Base-by-base conservation (phyloP, 2,113 vertebrate genomes). In the Shinisaurus crocodilurus region DNA sequence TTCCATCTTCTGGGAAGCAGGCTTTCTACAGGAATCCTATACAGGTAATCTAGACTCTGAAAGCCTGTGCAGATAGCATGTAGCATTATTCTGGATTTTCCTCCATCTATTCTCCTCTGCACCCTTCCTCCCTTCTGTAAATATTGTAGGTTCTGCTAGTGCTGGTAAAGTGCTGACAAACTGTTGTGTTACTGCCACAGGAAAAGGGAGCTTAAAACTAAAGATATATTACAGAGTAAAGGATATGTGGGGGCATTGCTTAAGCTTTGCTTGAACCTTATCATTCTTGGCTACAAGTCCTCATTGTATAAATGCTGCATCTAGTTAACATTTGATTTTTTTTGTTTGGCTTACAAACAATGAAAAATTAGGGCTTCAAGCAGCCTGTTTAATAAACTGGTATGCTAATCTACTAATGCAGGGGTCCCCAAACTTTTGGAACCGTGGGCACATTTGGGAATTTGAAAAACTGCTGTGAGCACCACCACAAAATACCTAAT, bases 1-100 rank as follows among this genome's bases (percentile, higher is more conserved):
- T 99, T 92, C 99, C 99, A 18, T 99, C 99, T 77, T 99, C 98
- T 94, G 99, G 99, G 93, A 98, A 97, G 88, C 98, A 98, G 85
- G 98, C 98, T n/a, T 98, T 99, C 94, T 99, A 99, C 45, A 98
- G 99, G 93, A 99, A 99, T 96, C 98, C 99, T 12, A 99, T 99
- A 92, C 88, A 93, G 96, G 99, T 99, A 97, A 96, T 96, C 0
- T 18, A 70, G 77, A 90, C 4, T 54, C 57, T 48, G 74, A 76
- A 79, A 32, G 3, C n/a, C 40, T 23, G 50, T 34, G n/a, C 15
- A 72, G 7, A 60, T 60, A 69, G 2, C 10, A 8, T 60, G 15
- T 87, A 27, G 15, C 57, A 89, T 81, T 80, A 25, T 50, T 63
- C 3, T 48, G 25, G 20, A 32, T 60, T 13, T 60, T 76, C 27